Percentiles rank a stretch among this genome's conserved stretches.
Conservation (phyloP, 2,888 invertebrate species). For the Diarsia dahlii region DNA sequence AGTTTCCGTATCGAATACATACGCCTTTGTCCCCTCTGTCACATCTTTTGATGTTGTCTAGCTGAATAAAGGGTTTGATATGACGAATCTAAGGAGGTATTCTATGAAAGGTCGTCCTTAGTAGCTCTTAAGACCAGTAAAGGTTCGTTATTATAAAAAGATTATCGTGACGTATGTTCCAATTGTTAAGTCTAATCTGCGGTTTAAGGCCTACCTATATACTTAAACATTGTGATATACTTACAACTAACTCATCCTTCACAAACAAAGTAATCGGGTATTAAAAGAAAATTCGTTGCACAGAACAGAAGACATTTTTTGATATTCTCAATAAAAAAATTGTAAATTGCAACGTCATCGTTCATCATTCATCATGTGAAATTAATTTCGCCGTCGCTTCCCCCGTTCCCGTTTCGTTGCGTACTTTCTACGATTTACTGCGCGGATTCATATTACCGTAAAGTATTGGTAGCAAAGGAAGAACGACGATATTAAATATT, state of each 20-base stretch:
- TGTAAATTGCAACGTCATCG: conserved; percentile 87
- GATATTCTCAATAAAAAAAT: conserved; percentile 77
- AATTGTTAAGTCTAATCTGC: conserved; percentile 11
- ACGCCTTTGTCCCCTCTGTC: conserved; percentile 69
- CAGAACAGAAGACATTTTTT: conserved; percentile 72
- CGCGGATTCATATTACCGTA: conserved; percentile 80
- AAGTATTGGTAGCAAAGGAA: conserved; percentile 77
- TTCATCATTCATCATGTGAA: conserved; percentile 89
- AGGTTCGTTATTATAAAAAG: conserved; percentile 48
- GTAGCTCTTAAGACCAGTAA: conserved; percentile 30
- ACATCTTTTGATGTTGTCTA: conserved; percentile 78
- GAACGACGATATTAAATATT: conserved; percentile 79
- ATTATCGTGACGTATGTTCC: conserved; percentile 8
- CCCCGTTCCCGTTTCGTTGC: conserved; percentile 78
- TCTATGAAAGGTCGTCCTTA: conserved; percentile 37
- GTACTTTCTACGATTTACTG: conserved; percentile 85
- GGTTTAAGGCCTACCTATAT: neutral
- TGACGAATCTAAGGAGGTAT: conserved; percentile 60
- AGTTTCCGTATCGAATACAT: conserved; percentile 80
- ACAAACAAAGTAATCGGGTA: conserved; percentile 42
- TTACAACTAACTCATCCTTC: conserved; percentile 5
- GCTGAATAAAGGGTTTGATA: conserved; percentile 74
- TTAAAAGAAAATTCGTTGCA: conserved; percentile 68
- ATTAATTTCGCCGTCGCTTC: conserved; percentile 86
- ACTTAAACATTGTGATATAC: neutral